Base-by-base conservation (phyloP, 1,140 invertebrate species). In the Trichoplusia ni region DNA sequence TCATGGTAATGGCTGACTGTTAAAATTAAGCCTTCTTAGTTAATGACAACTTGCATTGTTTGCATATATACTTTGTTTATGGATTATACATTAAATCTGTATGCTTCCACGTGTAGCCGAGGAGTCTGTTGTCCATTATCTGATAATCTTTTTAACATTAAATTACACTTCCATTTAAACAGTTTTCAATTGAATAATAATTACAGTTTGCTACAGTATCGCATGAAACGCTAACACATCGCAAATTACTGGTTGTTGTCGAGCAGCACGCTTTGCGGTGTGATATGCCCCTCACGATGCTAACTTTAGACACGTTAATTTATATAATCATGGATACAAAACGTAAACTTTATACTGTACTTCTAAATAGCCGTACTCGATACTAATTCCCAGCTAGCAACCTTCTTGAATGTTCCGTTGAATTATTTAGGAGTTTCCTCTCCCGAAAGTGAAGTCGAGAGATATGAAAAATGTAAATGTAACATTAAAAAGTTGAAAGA, bases 291-390 rank as follows among this genome's bases (percentile, higher is more conserved):
- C 68, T 77, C 77, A 75, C 75, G 73, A 72, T 53, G 68, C 63
- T 67, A 59, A 54, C 66, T 73, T 73, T 63, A 62, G 73, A 77
- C 75, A 77, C 67, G 33, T 75, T 77, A 75, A 75, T 80, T 72
- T 59, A 61, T 71, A 66, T 72, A 71, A 71, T 71, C 67, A 65
- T 67, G 70, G 70, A 64, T 56, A 58, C 64, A 54, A 67, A 78
- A 67, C 53, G 66, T 73, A 64, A 75, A 73, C 64, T 71, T 75
- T 71, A 60, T 69, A 44, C 64, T 65, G 25, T 25, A 42, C 49
- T 66, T 60, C 38, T n/a, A n/a, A 61, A 16, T 33, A 23, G 29
- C 42, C 38, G 35, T 38, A 61, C 47, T 58, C 44, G 47, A 31
- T 53, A 25, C 27, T 63, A 63, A 63, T 53, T 42, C 46, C 21